phyloP scores from a whole-genome alignment of 2,113 vertebrate species.

The Morone saxatilis region DNA sequence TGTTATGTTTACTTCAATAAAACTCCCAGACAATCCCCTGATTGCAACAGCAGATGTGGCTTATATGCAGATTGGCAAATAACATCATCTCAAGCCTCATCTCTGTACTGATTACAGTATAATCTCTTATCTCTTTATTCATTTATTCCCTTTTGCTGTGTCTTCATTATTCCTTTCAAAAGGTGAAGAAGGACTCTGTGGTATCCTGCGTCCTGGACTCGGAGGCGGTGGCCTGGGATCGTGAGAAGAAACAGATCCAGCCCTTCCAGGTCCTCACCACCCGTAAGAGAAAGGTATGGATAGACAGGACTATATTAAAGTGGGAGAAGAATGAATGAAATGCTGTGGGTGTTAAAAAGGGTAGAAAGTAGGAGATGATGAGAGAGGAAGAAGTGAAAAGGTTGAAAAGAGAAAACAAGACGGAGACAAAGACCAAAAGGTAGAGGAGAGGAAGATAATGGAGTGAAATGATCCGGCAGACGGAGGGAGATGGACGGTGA shows the following conservation, averaged over 20 bases:
- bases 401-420: slow-evolving; percentile 65
- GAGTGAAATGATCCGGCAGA: slow-evolving; percentile 73
- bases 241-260: slow-evolving; percentile 91
- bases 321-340: slow-evolving; percentile 10
- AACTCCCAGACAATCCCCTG: neutral
- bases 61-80: slow-evolving; percentile 2
- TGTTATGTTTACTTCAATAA: slow-evolving; percentile 11
- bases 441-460: slow-evolving; percentile 60
- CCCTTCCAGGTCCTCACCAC: slow-evolving; percentile 94
- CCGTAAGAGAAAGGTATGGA: slow-evolving; percentile 90
- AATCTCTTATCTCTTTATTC: neutral
- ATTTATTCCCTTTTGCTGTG: neutral
- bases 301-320: neutral
- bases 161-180: neutral
- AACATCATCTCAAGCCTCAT: neutral
- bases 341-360: slow-evolving; percentile 3
- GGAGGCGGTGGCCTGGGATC: slow-evolving; percentile 93
- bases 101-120: neutral
- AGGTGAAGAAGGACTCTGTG: slow-evolving; percentile 88
- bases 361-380: slow-evolving; percentile 23
- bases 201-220: slow-evolving; percentile 90
- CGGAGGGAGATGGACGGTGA: slow-evolving; percentile 55
- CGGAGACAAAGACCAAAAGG: slow-evolving; percentile 51
- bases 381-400: slow-evolving; percentile 45
- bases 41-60: slow-evolving; percentile 41